Evolutionary conservation across 2,888 invertebrate species (phyloP), one percentile per base, ranked within the genome.

Genomic region (Nipponacmea schrenckii): DNA sequence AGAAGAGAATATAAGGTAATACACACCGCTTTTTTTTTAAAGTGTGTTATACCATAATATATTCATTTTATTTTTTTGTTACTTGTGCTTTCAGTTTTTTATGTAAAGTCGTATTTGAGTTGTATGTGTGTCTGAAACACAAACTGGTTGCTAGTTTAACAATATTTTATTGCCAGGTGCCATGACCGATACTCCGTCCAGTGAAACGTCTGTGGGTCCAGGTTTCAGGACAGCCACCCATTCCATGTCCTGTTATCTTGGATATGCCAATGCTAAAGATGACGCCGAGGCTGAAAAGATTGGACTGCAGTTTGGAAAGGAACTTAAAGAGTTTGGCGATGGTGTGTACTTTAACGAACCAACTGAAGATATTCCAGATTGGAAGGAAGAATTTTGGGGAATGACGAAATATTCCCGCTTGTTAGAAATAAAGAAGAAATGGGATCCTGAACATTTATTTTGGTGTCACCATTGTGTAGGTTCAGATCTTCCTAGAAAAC

Each of bases 331-430:
- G 14, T 75, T 78, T 15, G 82, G 82, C 3, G 39, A 74, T 17
- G 82, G 81, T 0, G 73, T 77, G 68, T 82, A 82, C 72, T 71
- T 78, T 20, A 83, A 82, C 62, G 83, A 82, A 66, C 74, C 81
- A 0, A 75, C 78, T 0, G 74, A 74, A 20, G 75, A 81, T 27
- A 75, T 79, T 50, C 67, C 74, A 5, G 66, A 77, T 62, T 84
- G 84, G 84, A 72, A 78, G 69, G 65, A 64, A 1, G 77, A 79
- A 63, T 83, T 80, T 73, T 84, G 84, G 83, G 80, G 80, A 0
- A 67, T 71, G 20, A 12, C 7, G 5, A 77, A 80, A 63, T 84
- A 84, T 68, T 48, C 72, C 4, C 72, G 77, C 12, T 74, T 83
- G 45, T 66, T 81, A 20, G 56, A 64, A 4, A 79, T 81, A 67